Base-by-base conservation (phyloP, 35 echinoderm and acorn worm species). In the Ptychodera flava region DNA sequence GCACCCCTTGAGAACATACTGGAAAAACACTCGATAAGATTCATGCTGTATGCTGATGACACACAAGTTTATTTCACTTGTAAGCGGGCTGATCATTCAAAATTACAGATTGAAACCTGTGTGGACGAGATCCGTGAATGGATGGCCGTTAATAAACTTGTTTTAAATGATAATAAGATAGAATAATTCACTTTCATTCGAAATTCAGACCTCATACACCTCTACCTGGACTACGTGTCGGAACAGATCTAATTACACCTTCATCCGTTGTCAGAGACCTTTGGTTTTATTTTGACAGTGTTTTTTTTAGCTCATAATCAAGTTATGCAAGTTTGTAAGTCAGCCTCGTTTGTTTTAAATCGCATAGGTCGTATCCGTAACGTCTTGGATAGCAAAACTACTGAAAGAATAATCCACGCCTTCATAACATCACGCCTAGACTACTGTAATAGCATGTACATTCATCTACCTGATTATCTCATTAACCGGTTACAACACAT, bases 131-230 rank as follows among this genome's bases (percentile, higher is more conserved):
- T 90, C 34, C 16, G 77, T 10, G 0, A 28, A 1, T 90, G 88
- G 88, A 76, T 36, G 31, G 1, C 45, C 0, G 15, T 35, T n/a
- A 90, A 90, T 35, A 84, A 76, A 1, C 82, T 85, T 1, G 85
- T 33, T n/a, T 12, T 90, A 16, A 90, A 85, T 85, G 89, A 90
- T 1, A 16, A 32, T n/a, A 90, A 90, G 31, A 90, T 82, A 30
- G 82, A 85, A 28, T 32, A 84, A 22, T 27, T 91, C 15, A 38
- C 82, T 28, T 29, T 91, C 1, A 33, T 75, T 52, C 30, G 14
- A 80, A 35, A 35, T 1, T 31, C 10, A 32, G 34, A 78, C 16
- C 36, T 77, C 28, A n/a, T 78, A 53, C 45, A n/a, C n/a, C n/a
- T n/a, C n/a, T n/a, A 0, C 10, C 27, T 64, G 1, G n/a, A 12